phyloP scores from a whole-genome alignment of 1,140 invertebrate species.

The Drosophila novamexicana region DNA sequence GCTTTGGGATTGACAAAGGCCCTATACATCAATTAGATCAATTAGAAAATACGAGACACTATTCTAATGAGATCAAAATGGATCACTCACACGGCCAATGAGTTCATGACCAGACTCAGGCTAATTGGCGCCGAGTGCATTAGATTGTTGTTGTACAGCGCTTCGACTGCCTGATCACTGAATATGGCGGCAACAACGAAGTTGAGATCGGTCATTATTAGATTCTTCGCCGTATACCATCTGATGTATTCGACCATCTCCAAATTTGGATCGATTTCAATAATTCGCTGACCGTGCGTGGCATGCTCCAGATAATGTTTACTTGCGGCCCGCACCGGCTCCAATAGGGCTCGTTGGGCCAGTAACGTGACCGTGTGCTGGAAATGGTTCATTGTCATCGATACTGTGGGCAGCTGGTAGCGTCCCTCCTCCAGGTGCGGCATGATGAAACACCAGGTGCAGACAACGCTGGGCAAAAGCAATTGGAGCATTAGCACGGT shows the following conservation, averaged over 20 bases:
- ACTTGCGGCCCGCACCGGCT: constrained; percentile 12
- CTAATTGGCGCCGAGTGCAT: constrained; percentile 36
- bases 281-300: background rate
- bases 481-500: constrained; percentile 22
- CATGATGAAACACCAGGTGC: background rate
- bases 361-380: constrained; percentile 4
- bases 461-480: constrained; percentile 21
- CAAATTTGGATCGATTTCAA: background rate
- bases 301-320: constrained; percentile 7
- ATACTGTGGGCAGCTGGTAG: background rate
- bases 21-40: constrained; percentile 14
- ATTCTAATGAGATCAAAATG: too few relatives aligned
- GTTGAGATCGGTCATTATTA: constrained; percentile 18
- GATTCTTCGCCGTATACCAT: background rate
- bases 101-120: constrained; percentile 42
- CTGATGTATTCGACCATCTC: constrained; percentile 16
- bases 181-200: constrained; percentile 35
- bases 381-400: constrained; percentile 3
- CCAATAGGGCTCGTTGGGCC: background rate
- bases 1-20: constrained; percentile 28
- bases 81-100: constrained; percentile 48
- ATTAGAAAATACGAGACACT: too few relatives aligned
- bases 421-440: constrained; percentile 24
- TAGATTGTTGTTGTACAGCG: constrained; percentile 38
- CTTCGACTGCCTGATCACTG: constrained; percentile 8